phyloP scores from a whole-genome alignment of 2,888 invertebrate species.

The Mimas tiliae region DNA sequence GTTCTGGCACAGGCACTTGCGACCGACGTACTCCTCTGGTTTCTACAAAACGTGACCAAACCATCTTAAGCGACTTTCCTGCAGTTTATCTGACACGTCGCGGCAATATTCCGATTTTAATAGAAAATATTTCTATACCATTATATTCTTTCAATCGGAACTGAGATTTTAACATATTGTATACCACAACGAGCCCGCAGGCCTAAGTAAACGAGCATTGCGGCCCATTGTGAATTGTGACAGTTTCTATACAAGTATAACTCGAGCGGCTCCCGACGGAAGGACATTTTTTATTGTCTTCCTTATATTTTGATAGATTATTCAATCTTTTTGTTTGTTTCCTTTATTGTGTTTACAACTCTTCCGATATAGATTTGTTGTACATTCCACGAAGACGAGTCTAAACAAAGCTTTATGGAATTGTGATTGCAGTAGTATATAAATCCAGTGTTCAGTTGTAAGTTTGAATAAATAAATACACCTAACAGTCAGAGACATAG shows the following conservation, averaged over 20 bases:
- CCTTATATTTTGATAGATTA: constrained; percentile 48
- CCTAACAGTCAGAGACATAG: too few relatives aligned
- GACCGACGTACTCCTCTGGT: too few relatives aligned
- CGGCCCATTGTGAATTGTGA: constrained; percentile 38
- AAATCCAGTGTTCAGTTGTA: background rate
- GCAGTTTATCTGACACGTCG: too few relatives aligned
- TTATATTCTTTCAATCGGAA: constrained; percentile 36
- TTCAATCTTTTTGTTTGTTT: constrained; percentile 30
- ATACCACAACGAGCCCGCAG: constrained; percentile 40
- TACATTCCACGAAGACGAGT: background rate
- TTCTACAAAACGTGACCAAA: too few relatives aligned
- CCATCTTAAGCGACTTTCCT: too few relatives aligned
- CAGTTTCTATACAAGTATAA: constrained; percentile 37
- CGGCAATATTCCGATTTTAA: background rate
- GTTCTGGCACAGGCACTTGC: too few relatives aligned
- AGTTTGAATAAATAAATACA: too few relatives aligned
- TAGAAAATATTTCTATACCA: background rate
- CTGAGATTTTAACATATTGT: constrained; percentile 40
- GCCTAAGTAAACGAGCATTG: constrained; percentile 38
- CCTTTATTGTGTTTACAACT: constrained; percentile 9
- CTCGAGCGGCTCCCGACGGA: constrained; percentile 34
- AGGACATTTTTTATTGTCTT: constrained; percentile 45
- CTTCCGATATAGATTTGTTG: constrained; percentile 30
- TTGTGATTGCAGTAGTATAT: background rate
- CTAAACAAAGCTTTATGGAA: background rate